phyloP scores from a whole-genome alignment of 1,140 invertebrate genomes.

The Alviniconcha marisindica region DNA sequence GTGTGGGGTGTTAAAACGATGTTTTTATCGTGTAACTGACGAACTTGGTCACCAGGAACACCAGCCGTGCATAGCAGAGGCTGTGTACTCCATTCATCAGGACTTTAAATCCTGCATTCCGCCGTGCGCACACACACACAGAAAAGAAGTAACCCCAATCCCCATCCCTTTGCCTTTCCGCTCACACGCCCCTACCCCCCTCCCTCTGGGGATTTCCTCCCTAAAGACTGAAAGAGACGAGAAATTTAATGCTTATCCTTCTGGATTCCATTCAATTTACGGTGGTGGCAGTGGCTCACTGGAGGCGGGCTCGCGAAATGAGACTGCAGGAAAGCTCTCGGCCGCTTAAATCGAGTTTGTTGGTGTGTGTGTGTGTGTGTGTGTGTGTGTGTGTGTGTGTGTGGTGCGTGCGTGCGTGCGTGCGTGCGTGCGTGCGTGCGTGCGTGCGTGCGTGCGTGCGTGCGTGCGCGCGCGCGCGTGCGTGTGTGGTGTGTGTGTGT shows the following conservation, averaged over 20 bases:
- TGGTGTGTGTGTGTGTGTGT: background rate
- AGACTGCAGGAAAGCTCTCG: too few relatives aligned
- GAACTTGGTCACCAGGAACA: too few relatives aligned
- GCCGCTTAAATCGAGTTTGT: too few relatives aligned
- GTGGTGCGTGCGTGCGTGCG: background rate
- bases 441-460: background rate
- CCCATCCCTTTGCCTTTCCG: background rate
- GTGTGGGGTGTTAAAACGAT: too few relatives aligned
- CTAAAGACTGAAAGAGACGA: background rate
- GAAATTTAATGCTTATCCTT: background rate
- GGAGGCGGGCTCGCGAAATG: too few relatives aligned
- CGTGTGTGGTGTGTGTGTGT: conserved; percentile 8
- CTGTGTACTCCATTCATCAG: too few relatives aligned
- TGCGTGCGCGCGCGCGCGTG: too few relatives aligned
- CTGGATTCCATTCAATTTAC: background rate
- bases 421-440: background rate
- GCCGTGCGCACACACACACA: too few relatives aligned
- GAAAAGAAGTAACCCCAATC: background rate
- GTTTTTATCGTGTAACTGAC: too few relatives aligned
- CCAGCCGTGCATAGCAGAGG: too few relatives aligned
- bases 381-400: background rate
- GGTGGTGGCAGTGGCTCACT: background rate
- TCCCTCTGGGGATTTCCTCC: background rate
- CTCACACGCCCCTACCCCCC: background rate
- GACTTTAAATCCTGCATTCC: too few relatives aligned